Evolutionary conservation across 2,797 vertebrate species (phyloP).

Genomic region (Merluccius polli): DNA sequence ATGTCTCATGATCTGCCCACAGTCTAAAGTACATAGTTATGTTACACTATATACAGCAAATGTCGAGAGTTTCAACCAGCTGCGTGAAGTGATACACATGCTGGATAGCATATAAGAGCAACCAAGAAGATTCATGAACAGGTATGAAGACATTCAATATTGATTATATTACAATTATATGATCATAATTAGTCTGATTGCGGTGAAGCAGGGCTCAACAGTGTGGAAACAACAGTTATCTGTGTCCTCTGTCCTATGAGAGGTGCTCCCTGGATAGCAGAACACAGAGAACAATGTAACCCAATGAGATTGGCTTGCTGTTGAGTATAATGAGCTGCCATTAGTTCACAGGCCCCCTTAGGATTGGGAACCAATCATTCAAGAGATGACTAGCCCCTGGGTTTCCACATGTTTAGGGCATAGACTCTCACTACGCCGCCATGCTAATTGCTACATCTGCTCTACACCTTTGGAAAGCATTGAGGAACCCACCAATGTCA

Average conservation of each 20-base stretch:
- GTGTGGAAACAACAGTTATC: background rate
- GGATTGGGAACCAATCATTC: constrained; percentile 52
- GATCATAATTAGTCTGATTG: background rate
- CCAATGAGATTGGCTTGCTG: constrained; percentile 55
- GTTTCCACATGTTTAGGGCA: constrained; percentile 50
- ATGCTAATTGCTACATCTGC: constrained; percentile 40
- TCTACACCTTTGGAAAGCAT: constrained; percentile 47
- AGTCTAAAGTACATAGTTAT: background rate
- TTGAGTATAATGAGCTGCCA: constrained; percentile 65
- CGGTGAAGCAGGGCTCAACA: background rate
- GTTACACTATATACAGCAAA: no score
- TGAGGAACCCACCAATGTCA: constrained; percentile 52
- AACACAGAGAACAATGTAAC: constrained; percentile 62
- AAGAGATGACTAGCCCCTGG: constrained; percentile 48
- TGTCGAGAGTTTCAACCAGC: background rate
- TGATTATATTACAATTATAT: no score
- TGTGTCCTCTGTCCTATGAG: background rate
- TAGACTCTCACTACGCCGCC: constrained; percentile 29
- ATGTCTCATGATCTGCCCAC: background rate
- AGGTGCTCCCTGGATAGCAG: constrained; percentile 17
- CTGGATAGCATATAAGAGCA: background rate
- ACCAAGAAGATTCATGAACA: background rate
- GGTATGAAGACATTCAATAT: background rate
- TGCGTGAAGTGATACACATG: background rate
- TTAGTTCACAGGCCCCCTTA: constrained; percentile 53